These are phyloP conservation scores for Caenorhabditis doughertyi DNA, from an alignment of 2,888 invertebrate species.

Conservation along the genomic window DNA sequence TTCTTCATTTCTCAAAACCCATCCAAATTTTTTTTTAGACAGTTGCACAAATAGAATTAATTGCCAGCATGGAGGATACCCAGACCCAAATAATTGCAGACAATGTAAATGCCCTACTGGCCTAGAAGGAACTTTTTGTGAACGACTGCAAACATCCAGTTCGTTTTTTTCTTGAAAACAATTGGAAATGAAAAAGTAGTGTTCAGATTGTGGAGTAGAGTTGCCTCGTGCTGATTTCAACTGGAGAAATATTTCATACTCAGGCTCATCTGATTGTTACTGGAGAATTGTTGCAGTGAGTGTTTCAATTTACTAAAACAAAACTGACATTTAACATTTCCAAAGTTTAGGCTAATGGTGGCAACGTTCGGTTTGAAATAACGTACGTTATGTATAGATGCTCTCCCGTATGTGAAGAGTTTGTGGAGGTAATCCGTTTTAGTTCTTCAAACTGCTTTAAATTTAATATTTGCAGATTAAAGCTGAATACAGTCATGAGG, in stretches of 20 bases:
- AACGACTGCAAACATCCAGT: slow-evolving; percentile 72
- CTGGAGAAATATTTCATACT: slow-evolving; percentile 71
- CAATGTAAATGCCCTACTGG: slow-evolving; percentile 81
- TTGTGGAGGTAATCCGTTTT: slow-evolving; percentile 61
- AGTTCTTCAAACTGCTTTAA: background rate
- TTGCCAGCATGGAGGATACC: slow-evolving; percentile 80
- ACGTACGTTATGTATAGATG: slow-evolving; percentile 66
- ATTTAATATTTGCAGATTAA: slow-evolving; percentile 56
- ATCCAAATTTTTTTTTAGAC: slow-evolving; percentile 34
- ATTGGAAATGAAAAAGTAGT: background rate
- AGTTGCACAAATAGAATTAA: slow-evolving; percentile 66
- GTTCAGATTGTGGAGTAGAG: slow-evolving; percentile 70
- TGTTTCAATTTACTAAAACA: background rate
- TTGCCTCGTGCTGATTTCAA: slow-evolving; percentile 53
- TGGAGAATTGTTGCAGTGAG: slow-evolving; percentile 70
- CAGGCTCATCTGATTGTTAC: slow-evolving; percentile 70
- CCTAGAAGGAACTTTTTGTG: slow-evolving; percentile 76
- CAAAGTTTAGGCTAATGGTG: slow-evolving; percentile 59
- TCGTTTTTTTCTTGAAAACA: background rate
- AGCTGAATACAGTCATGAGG: slow-evolving; percentile 62
- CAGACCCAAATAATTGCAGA: slow-evolving; percentile 80
- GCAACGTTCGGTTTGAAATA: slow-evolving; percentile 62
- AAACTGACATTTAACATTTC: background rate
- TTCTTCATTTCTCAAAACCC: background rate
- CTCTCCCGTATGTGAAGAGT: slow-evolving; percentile 70